Evolutionary conservation across 2,888 invertebrate genomes (phyloP), one percentile per base, ranked within the genome.

Genomic region (Pammene aurita): DNA sequence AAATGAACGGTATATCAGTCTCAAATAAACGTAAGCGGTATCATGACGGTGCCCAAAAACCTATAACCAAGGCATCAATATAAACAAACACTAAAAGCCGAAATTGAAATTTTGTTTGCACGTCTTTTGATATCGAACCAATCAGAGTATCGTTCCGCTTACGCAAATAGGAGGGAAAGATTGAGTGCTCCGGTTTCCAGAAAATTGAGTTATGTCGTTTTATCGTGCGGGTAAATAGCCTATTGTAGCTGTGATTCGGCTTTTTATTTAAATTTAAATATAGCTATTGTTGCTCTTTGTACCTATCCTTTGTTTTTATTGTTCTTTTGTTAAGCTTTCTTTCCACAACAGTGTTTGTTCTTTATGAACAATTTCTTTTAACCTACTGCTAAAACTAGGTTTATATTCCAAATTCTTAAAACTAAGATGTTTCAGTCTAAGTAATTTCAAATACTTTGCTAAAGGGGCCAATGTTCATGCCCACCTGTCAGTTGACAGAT

Each of bases 101-200:
- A 64, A 69, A 69, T 69, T 69, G 64, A 69, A 60, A 55, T 69
- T 67, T 18, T 69, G 60, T 69, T 69, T 65, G 65, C 60, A 41
- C 54, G 54, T 55, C 64, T 69, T 68, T 68, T 65, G 65, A 69
- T 60, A 69, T 4, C 60, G 41, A 60, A 69, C 65, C 69, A 60
- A 69, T 65, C 65, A 42, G 35, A 56, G 68, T 55, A 55, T 54
- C 55, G 44, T 54, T 65, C 60, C 64, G 60, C 44, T 60, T 60
- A 60, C 54, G 64, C 69, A 69, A 69, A 69, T 60, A 69, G 42
- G 46, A 35, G 16, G 26, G 26, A 26, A 69, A 69, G 58, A 69
- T 69, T 65, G 69, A 65, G 60, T 54, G 57, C 63, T 57, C 18
- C 18, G 46, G 58, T 54, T 54, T 16, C 34, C 34, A 54, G 38